Conservation (phyloP, 2,888 invertebrate genomes). For the Troglohyphantes excavatus region DNA sequence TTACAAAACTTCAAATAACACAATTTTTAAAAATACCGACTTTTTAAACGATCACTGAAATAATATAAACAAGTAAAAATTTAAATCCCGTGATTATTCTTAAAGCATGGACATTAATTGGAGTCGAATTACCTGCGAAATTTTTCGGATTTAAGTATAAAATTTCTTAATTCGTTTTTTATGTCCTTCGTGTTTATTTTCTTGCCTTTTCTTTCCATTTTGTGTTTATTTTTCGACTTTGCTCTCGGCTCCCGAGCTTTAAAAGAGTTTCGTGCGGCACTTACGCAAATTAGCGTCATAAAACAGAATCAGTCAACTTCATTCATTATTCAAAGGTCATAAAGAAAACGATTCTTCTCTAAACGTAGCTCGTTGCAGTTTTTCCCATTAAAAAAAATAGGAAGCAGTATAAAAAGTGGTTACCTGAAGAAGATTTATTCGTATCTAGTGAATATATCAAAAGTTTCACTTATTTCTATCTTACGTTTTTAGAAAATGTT, state of each 20-base stretch:
- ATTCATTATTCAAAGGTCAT: slow-evolving; percentile 76
- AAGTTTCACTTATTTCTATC: slow-evolving; percentile 33
- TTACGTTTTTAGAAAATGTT: slow-evolving; percentile 23
- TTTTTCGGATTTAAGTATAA: slow-evolving; percentile 42
- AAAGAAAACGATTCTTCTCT: slow-evolving; percentile 70
- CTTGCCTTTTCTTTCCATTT: neutral
- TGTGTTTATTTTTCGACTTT: slow-evolving; percentile 15
- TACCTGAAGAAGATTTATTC: slow-evolving; percentile 38
- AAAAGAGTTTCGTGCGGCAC: slow-evolving; percentile 58
- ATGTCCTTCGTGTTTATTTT: slow-evolving; percentile 27
- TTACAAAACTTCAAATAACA: too few species aligned
- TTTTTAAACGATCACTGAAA: too few species aligned
- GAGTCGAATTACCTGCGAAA: slow-evolving; percentile 31
- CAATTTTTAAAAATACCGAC: too few species aligned
- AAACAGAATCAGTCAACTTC: slow-evolving; percentile 59
- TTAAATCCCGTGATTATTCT: too few species aligned
- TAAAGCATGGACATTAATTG: slow-evolving; percentile 4
- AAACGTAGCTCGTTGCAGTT: neutral
- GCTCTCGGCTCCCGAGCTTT: neutral
- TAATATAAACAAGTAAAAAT: too few species aligned
- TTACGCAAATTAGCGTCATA: slow-evolving; percentile 67
- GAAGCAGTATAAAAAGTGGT: neutral
- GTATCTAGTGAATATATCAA: slow-evolving; percentile 9
- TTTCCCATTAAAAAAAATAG: neutral
- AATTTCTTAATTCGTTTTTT: slow-evolving; percentile 49